Base-by-base conservation (phyloP, 2,797 vertebrate species). In the Novumbra hubbsi region DNA sequence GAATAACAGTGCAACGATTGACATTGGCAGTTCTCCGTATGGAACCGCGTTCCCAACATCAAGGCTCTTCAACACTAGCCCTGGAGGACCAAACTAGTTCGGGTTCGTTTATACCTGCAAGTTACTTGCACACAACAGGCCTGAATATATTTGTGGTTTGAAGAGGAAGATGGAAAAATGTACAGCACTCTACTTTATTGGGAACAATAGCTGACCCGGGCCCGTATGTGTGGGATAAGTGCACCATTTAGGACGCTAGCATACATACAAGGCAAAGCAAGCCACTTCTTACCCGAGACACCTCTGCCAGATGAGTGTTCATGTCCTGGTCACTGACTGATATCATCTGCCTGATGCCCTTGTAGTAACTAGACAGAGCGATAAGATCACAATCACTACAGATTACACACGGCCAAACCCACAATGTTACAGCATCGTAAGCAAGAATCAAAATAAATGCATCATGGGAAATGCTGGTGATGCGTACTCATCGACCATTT, bases 251-350 rank as follows among this genome's bases (percentile, higher is more conserved):
- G 27, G 68, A 48, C 7, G 21, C 45, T 41, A 72, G 62, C 52
- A 69, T 55, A 24, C 32, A 57, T 28, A 45, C 30, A 69, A 77
- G 67, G 68, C 68, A 74, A 73, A 82, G 71, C 80, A 72, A 75
- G 73, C 68, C 38, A 66, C 71, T 76, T 74, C 92, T 96, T 91
- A 99, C 98, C 96, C 98, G 94, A 76, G 98, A 99, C 88, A 99
- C 96, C 89, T 99, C 98, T 49, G 98, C 97, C 92, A 99, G 89
- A 87, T 99, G 96, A 30, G 97, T 98, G 92, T 99, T 99, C 98
- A 99, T 99, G 87, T 99, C 98, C 87, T 99, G 98, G 92, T 99
- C 97, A 65, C 97, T 99, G 86, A 99, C 96, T 50, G 96, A 90
- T 60, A 98, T 94, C 96, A 98, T 98, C 93, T 97, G 94, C 79